Base-by-base conservation (phyloP, 2,113 vertebrate species). In the Lagenorhynchus albirostris region DNA sequence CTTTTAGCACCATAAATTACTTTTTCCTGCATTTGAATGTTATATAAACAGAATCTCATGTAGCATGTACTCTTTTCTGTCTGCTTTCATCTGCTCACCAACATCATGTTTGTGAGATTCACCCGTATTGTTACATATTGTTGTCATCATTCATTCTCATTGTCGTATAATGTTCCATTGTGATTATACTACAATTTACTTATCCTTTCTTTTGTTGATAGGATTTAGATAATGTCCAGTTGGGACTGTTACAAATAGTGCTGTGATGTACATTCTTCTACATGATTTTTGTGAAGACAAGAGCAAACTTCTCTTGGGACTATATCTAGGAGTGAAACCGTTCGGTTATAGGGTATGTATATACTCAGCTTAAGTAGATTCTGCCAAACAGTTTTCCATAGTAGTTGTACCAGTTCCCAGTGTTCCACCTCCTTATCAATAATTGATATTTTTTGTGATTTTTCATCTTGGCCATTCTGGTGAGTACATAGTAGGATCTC, bases 401-500 rank as follows among this genome's bases (percentile, higher is more conserved):
- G 71, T 23, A 55, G 25, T 50, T 74, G 63, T 74, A 47, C 70
- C 50, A 62, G 55, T 83, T 83, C 55, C 44, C 76, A 55, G 62
- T 87, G 47, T 14, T 92, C n/a, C 14, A 11, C 60, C 74, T 50
- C 21, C 13, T 92, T 88, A 60, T 83, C 74, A 86, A 17, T 50
- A 58, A 89, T 73, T 87, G 44, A 65, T 25, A 14, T 79, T 55
- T 55, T 77, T 29, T 55, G 53, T 41, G 65, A 38, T 15, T 70
- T 95, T 95, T 93, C 25, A 77, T 91, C 67, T 89, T 96, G 87
- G 33, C 26, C 25, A 55, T 81, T 63, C 67, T 87, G 38, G 29
- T 85, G 89, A 62, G 53, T 81, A 53, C 93, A 26, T 47, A 65
- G 36, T 74, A 38, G 70, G 47, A n/a, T 85, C 29, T 91, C 67